These are phyloP conservation scores for Gryllus bimaculatus DNA, from an alignment of 1,140 invertebrate species.

Conservation along the genomic window DNA sequence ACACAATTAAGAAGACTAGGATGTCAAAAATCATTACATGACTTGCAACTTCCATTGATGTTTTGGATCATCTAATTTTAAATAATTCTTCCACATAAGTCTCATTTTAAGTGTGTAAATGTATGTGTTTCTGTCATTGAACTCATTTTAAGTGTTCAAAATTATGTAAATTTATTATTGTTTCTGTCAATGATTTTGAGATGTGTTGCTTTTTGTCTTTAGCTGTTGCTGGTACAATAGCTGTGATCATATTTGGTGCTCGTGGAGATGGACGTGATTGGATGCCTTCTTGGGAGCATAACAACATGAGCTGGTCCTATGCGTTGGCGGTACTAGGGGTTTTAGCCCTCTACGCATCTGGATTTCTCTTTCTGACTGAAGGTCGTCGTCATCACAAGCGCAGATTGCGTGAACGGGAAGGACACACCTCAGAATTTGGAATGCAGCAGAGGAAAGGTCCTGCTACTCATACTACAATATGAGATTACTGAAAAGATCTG, in stretches of 20 bases:
- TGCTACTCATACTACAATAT: conserved; percentile 23
- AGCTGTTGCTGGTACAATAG: conserved; percentile 62
- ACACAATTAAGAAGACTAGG: too few relatives aligned
- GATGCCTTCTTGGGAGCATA: conserved; percentile 95
- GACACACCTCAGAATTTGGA: conserved; percentile 17
- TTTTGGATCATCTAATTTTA: too few relatives aligned
- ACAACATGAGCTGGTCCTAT: conserved; percentile 91
- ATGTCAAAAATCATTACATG: too few relatives aligned
- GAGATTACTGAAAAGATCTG: not conserved
- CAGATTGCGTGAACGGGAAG: conserved; percentile 43
- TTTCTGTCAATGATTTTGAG: not conserved
- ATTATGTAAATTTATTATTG: not conserved
- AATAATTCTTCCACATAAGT: too few relatives aligned
- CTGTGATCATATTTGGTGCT: conserved; percentile 72
- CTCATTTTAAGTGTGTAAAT: too few relatives aligned
- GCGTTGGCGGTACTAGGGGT: conserved; percentile 73
- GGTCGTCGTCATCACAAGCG: conserved; percentile 59
- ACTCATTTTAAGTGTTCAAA: too few relatives aligned
- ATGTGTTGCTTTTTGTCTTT: conserved; percentile 25
- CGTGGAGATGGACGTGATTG: conserved; percentile 83
- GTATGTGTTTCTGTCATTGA: too few relatives aligned
- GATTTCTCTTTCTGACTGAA: conserved; percentile 69
- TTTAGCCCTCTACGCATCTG: conserved; percentile 58
- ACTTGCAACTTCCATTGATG: too few relatives aligned
- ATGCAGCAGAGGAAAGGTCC: conserved; percentile 24